Evolutionary conservation across 2,113 vertebrate genomes (phyloP), one percentile per base, ranked within the genome.

Genomic region (Myocastor coypus): DNA sequence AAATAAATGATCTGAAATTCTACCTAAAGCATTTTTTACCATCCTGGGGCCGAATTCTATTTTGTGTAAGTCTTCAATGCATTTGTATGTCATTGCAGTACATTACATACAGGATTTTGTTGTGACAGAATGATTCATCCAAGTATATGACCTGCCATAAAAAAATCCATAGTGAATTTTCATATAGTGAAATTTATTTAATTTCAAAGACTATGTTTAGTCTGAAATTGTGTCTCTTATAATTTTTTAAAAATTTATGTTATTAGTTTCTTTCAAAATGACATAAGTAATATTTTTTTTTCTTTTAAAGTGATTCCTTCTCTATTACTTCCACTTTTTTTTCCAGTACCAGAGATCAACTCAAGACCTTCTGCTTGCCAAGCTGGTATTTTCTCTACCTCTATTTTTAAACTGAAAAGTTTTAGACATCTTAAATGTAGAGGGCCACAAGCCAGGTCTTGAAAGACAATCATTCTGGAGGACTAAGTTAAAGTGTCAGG

Each of bases 131-230:
- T 5, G 89, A n/a, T 68, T 80, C 46, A 75, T 66, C 78, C 40
- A 94, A 90, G 11, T 80, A 14, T 24, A 26, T 90, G 92, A 61
- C 12, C 37, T 71, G 26, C 32, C n/a, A 46, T 86, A 83, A 52
- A 40, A 40, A 85, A 77, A 40, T 82, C 64, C 81, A 52, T 55
- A 83, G 64, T 93, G 86, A 75, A 30, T 19, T 96, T 85, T 85
- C 46, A 83, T 64, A 80, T 8, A 89, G 42, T 89, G 82, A 71
- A 66, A 52, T 85, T 69, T 71, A 91, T 89, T 91, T 94, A 78
- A 95, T 83, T 92, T 96, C 46, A 92, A 94, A 42, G 37, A 55
- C 88, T 52, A 42, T 78, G 55, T 86, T 92, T 95, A 93, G 66
- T 95, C 52, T 89, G 42, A 96, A 94, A 66, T 92, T 22, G 52